Evolutionary conservation across 2,888 invertebrate genomes (phyloP), one percentile per base, ranked within the genome.

Genomic region (Teinopalpus imperialis): DNA sequence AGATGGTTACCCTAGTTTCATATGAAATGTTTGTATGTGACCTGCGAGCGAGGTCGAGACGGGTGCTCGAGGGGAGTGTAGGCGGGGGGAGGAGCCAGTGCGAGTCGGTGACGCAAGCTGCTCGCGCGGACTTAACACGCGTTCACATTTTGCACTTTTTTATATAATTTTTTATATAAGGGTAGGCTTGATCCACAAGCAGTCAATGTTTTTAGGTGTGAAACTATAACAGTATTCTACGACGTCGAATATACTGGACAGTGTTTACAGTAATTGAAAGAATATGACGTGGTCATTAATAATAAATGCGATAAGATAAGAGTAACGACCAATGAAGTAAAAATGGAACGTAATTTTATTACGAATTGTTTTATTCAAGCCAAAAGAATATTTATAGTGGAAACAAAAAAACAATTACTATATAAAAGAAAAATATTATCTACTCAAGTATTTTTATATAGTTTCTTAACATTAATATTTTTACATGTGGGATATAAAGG

Each of bases 101-200:
- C 52, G 51, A 32, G 47, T 46, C 52, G 62, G 57, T 79, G 79
- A 78, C 77, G 78, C 65, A 74, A 74, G 59, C 62, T 45, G 42
- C 36, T n/a, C 29, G 20, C 51, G 44, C 41, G 29, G 26, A 20
- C 49, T 56, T 55, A 59, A 46, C 53, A 46, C 32, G 41, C 48
- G 53, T 49, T 23, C 51, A 55, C 40, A 43, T 16, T 35, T 35
- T 21, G 14, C 41, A 29, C n/a, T 9, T 3, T 49, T 31, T 58
- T 36, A 41, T 14, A 23, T 26, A 24, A 21, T 9, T 7, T n/a
- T 31, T 6, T 8, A 6, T 34, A 34, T n/a, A n/a, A n/a, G n/a
- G n/a, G n/a, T n/a, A n/a, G n/a, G n/a, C n/a, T n/a, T n/a, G n/a
- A n/a, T n/a, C n/a, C n/a, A n/a, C n/a, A n/a, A n/a, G n/a, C n/a